These are phyloP conservation scores for Theropithecus gelada DNA, from an alignment of 2,113 vertebrate genomes.

Conservation along the genomic window DNA sequence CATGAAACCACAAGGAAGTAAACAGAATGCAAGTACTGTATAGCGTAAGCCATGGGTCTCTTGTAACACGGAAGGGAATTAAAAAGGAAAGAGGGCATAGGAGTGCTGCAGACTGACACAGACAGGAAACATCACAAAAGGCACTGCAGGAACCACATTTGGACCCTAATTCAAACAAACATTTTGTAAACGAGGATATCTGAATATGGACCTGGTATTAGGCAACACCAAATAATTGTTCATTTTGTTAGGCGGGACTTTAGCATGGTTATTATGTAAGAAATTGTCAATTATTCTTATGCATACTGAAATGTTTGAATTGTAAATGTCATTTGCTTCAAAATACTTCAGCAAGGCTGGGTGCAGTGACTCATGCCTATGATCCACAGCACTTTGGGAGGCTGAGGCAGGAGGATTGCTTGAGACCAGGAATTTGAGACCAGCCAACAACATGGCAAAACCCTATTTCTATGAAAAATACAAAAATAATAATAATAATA, in stretches of 20 bases:
- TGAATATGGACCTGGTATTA: neutral
- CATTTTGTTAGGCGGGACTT: neutral
- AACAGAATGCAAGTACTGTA: fast-evolving
- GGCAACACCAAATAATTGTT: neutral
- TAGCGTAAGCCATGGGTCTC: neutral
- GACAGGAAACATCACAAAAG: neutral
- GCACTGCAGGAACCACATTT: neutral
- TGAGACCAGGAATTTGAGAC: neutral
- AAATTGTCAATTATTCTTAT: neutral
- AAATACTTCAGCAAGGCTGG: neutral
- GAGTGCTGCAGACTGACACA: neutral
- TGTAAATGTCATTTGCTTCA: neutral
- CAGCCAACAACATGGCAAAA: neutral
- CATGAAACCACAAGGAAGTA: neutral
- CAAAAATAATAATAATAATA: neutral
- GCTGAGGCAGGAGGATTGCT: neutral
- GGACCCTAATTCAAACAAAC: neutral
- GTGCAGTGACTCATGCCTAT: neutral
- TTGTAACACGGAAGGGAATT: too few species aligned
- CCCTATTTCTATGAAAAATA: neutral
- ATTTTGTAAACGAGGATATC: neutral
- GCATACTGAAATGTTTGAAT: neutral
- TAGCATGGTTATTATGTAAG: neutral
- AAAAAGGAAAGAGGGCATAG: fast-evolving
- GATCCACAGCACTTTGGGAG: neutral